phyloP scores from a whole-genome alignment of 2,797 vertebrate genomes.

The Periparus ater region DNA sequence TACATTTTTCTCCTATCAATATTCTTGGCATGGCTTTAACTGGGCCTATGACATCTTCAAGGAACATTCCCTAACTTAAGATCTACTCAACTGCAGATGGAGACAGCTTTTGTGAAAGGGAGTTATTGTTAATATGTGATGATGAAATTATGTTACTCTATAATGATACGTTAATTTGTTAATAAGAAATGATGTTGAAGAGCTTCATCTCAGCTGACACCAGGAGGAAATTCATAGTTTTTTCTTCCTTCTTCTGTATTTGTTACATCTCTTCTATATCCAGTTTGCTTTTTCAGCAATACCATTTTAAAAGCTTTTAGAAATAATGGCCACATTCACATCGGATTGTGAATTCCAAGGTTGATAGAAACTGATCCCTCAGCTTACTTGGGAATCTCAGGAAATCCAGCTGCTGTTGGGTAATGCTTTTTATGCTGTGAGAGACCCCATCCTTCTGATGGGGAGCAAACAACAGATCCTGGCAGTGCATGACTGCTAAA shows the following conservation, averaged over 20 bases:
- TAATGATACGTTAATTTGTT: background rate
- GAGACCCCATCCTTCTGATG: slow-evolving; percentile 28
- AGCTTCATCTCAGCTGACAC: background rate
- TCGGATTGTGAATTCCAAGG: slow-evolving; percentile 53
- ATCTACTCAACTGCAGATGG: background rate
- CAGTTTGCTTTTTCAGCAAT: background rate
- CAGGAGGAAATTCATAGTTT: background rate
- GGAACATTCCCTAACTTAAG: background rate
- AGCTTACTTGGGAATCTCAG: slow-evolving; percentile 50
- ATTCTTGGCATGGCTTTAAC: background rate
- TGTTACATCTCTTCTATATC: background rate
- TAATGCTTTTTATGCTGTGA: slow-evolving; percentile 43
- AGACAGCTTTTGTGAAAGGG: background rate
- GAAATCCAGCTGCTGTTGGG: slow-evolving; percentile 39
- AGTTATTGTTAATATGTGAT: background rate
- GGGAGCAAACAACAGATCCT: slow-evolving; percentile 47
- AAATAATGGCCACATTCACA: slow-evolving; percentile 35
- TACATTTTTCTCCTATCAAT: background rate
- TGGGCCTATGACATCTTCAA: background rate
- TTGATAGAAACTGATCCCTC: slow-evolving; percentile 48
- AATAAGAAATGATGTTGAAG: background rate
- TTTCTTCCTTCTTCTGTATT: background rate
- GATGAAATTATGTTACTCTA: background rate
- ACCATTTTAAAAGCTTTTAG: slow-evolving; percentile 38
- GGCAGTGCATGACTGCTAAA: slow-evolving; percentile 45